Conservation (phyloP, 2,113 vertebrate genomes). For the Thunnus maccoyii region DNA sequence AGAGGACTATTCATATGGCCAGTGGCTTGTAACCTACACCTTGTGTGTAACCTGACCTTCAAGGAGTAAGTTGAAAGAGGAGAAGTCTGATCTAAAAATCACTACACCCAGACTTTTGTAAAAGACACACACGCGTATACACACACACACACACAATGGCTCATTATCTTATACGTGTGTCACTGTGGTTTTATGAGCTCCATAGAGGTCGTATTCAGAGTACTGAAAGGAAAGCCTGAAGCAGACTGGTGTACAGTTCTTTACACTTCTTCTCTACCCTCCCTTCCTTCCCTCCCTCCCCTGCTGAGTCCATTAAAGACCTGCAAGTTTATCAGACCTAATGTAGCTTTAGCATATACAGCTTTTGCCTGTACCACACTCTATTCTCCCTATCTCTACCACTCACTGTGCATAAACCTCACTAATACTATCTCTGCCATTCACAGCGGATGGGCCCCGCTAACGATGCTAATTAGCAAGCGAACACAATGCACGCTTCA, state of each 20-base stretch:
- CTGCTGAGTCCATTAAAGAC: constrained; percentile 76
- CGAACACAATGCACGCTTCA: constrained; percentile 82
- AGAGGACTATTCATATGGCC: constrained; percentile 72
- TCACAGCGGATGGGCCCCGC: constrained; percentile 75
- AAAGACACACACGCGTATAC: constrained; percentile 45
- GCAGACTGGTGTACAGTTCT: constrained; percentile 64
- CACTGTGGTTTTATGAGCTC: constrained; percentile 64
- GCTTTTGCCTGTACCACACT: constrained; percentile 52
- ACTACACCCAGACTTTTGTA: constrained; percentile 53
- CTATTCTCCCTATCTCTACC: constrained; percentile 68
- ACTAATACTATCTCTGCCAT: constrained; percentile 76
- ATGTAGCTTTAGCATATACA: constrained; percentile 75
- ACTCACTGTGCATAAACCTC: constrained; percentile 73
- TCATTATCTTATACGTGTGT: constrained; percentile 75
- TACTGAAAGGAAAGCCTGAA: constrained; percentile 67
- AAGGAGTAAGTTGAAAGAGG: constrained; percentile 67
- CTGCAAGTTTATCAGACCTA: constrained; percentile 78
- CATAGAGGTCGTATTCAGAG: constrained; percentile 56
- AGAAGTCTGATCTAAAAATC: constrained; percentile 80
- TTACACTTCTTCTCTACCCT: constrained; percentile 41
- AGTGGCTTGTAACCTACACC: constrained; percentile 77
- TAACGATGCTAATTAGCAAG: constrained; percentile 85
- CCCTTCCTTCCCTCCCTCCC: constrained; percentile 11
- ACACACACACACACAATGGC: constrained; percentile 54
- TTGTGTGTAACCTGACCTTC: constrained; percentile 67